Base-by-base conservation (phyloP, 2,797 vertebrate species). In the Neomorphus geoffroyi region DNA sequence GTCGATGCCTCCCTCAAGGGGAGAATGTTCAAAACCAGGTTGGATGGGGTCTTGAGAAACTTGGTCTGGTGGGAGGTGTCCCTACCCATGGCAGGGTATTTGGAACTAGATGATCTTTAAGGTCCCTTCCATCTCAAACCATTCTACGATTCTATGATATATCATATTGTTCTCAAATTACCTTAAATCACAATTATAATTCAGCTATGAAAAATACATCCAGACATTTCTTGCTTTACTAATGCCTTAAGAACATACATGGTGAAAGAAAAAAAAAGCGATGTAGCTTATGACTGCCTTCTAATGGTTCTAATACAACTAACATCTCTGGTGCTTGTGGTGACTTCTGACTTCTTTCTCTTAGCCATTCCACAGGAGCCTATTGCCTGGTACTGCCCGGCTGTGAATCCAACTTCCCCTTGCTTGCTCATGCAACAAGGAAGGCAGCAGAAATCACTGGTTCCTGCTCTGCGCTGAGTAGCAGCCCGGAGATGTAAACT, bases 301-400 rank as follows among this genome's bases (percentile, higher is more conserved):
- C 60, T 41, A 26, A 41, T n/a, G 27, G 51, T 30, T 37, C 30
- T 30, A 24, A 24, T 26, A 13, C 16, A 67, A 3, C 21, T 12
- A 27, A 16, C 16, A 21, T 5, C 22, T 32, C 26, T 13, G 8
- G 7, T 37, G 50, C 18, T 66, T 0, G 0, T 22, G 35, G 28
- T 11, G n/a, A 67, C 30, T 18, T 23, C 12, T 1, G 2, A 43
- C 21, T 32, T 37, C 32, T 37, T 35, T 30, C 28, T 80, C 35
- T 16, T 15, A 39, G 21, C 7, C 27, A 10, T 16, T 27, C 19
- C 19, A 4, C 12, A 32, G 46, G 16, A 67, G 5, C 9, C 23
- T 53, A 6, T 18, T 58, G 28, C 46, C 24, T 45, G 15, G 6
- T 33, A 16, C 22, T n/a, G 28, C 6, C 19, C 11, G 18, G 18